Conservation (phyloP, 2,113 vertebrate genomes). For the Miniopterus natalensis region DNA sequence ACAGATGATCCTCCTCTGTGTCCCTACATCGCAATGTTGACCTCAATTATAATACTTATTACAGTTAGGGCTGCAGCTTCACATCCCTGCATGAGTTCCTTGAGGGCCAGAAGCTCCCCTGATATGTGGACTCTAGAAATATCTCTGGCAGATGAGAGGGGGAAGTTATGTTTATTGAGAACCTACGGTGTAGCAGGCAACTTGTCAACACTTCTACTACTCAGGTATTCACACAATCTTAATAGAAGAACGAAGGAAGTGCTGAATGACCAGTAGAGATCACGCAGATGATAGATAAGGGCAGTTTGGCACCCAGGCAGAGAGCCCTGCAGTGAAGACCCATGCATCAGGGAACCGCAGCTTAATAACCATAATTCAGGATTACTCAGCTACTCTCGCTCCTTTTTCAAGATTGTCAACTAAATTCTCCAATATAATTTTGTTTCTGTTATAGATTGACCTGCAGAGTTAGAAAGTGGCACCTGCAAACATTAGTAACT, state of each 20-base stretch:
- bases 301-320: accelerated
- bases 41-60: neutral
- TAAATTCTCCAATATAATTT: neutral
- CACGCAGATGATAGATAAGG: neutral
- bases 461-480: neutral
- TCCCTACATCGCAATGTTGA: neutral
- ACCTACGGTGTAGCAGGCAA: neutral
- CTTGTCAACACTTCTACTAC: neutral
- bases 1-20: neutral
- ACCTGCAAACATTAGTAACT: neutral
- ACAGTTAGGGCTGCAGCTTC: neutral
- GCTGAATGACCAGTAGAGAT: neutral
- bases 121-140: neutral
- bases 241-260: neutral
- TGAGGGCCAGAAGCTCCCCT: neutral
- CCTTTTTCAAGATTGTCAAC: constrained; percentile 14
- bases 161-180: neutral
- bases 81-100: neutral
- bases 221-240: neutral
- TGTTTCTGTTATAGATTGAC: neutral
- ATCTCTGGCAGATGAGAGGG: neutral
- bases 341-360: no score
- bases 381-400: neutral
- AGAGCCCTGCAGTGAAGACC: neutral
- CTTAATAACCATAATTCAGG: neutral